These are phyloP conservation scores for Agonopterix arenella DNA, from an alignment of 2,888 invertebrate genomes.

Conservation along the genomic window DNA sequence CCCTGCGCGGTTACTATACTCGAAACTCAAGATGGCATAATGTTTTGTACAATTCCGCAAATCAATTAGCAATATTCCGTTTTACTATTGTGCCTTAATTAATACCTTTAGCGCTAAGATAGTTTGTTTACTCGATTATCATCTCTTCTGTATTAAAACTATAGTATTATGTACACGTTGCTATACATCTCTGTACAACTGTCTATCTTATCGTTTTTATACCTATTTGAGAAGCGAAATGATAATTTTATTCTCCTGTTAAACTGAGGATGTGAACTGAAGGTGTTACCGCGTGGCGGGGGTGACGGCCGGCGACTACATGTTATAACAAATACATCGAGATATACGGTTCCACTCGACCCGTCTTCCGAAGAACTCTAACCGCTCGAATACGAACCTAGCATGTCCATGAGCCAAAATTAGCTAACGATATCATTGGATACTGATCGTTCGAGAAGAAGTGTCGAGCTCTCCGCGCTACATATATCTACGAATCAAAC, in stretches of 20 bases:
- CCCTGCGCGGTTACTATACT: slow-evolving; percentile 50
- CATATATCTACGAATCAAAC: slow-evolving; percentile 75
- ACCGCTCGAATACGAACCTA: neutral
- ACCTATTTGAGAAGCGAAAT: slow-evolving; percentile 63
- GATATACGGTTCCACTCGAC: slow-evolving; percentile 37
- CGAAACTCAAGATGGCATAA: slow-evolving; percentile 63
- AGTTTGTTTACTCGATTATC: slow-evolving; percentile 48
- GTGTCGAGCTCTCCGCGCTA: slow-evolving; percentile 47
- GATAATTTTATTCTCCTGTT: slow-evolving; percentile 41
- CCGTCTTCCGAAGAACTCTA: slow-evolving; percentile 24
- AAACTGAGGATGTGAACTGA: slow-evolving; percentile 67
- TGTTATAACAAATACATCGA: slow-evolving; percentile 75
- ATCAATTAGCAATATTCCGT: slow-evolving; percentile 56
- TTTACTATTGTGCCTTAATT: slow-evolving; percentile 65
- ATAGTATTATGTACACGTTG: slow-evolving; percentile 67
- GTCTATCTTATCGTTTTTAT: slow-evolving; percentile 63
- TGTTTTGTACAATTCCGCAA: slow-evolving; percentile 60
- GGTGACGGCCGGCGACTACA: slow-evolving; percentile 63
- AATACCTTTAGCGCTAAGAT: slow-evolving; percentile 69
- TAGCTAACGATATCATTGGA: neutral
- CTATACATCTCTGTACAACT: slow-evolving; percentile 71
- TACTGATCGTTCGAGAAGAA: slow-evolving; percentile 23
- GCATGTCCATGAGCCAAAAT: slow-evolving; percentile 1
- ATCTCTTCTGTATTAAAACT: slow-evolving; percentile 70
- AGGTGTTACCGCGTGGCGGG: slow-evolving; percentile 51